These are phyloP conservation scores for Bubalus kerabau DNA, from an alignment of 2,113 vertebrate species.

Conservation along the genomic window DNA sequence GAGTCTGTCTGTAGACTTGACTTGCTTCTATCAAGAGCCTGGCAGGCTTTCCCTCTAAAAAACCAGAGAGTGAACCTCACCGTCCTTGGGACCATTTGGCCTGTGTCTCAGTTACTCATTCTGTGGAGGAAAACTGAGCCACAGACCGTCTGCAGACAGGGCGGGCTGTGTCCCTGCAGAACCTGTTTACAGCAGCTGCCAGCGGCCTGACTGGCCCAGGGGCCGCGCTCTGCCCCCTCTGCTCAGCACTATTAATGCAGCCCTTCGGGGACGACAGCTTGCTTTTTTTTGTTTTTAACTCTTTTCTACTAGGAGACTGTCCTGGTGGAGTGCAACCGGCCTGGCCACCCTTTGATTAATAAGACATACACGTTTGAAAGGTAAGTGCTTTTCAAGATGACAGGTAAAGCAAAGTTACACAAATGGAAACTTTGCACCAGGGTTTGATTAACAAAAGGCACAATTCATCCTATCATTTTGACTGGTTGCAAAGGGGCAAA, in stretches of 20 bases:
- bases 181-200: background rate
- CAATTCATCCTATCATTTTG: accelerated
- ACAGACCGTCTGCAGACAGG: accelerated
- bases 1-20: accelerated
- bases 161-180: accelerated
- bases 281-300: background rate
- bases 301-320: slow-evolving; percentile 74
- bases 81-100: accelerated
- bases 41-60: background rate
- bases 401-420: background rate
- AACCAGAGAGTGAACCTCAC: accelerated
- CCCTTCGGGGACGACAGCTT: background rate
- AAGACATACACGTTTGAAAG: slow-evolving; percentile 79
- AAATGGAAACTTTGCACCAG: background rate
- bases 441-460: background rate
- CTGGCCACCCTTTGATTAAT: slow-evolving; percentile 66
- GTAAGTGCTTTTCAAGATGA: slow-evolving; percentile 45
- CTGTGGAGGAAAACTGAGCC: accelerated
- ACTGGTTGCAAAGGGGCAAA: background rate
- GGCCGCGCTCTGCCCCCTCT: accelerated
- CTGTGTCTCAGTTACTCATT: background rate
- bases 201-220: accelerated
- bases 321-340: slow-evolving; percentile 67
- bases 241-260: accelerated
- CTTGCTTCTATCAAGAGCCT: background rate